Evolutionary conservation across 2,888 invertebrate genomes (phyloP).

Genomic region (Cremastinae sp.): DNA sequence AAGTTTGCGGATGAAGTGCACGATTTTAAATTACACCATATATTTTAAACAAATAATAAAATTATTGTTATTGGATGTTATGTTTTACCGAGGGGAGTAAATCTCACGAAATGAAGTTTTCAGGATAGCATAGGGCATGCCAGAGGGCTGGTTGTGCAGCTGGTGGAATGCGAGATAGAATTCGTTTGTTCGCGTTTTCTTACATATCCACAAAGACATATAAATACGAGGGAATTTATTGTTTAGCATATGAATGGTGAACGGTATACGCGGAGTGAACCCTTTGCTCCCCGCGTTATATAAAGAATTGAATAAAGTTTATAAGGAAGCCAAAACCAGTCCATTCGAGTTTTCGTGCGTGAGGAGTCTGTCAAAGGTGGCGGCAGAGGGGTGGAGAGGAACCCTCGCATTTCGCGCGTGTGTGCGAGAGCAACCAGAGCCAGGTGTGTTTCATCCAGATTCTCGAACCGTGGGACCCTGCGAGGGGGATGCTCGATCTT

Average conservation of each 20-base stretch:
- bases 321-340: constrained; percentile 73
- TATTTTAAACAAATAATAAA: no score
- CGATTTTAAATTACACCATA: no score
- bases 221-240: constrained; percentile 74
- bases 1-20: no score
- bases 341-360: constrained; percentile 56
- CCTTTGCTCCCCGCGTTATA: constrained; percentile 73
- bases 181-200: constrained; percentile 65
- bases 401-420: constrained; percentile 35
- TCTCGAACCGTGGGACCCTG: constrained; percentile 75
- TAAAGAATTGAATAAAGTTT: constrained; percentile 79
- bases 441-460: constrained; percentile 77
- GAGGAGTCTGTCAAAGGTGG: constrained; percentile 52
- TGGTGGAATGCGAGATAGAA: constrained; percentile 71
- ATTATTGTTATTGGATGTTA: no score
- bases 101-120: neutral
- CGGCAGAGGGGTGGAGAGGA: constrained; percentile 24
- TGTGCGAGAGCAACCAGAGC: constrained; percentile 57
- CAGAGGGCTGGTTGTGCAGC: constrained; percentile 45
- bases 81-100: constrained; percentile 8
- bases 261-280: constrained; percentile 53
- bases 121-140: constrained; percentile 8
- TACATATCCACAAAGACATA: neutral
- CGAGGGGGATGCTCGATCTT: constrained; percentile 71
- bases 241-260: constrained; percentile 78